phyloP scores from a whole-genome alignment of 2,797 vertebrate genomes.

The Eospalax fontanierii region DNA sequence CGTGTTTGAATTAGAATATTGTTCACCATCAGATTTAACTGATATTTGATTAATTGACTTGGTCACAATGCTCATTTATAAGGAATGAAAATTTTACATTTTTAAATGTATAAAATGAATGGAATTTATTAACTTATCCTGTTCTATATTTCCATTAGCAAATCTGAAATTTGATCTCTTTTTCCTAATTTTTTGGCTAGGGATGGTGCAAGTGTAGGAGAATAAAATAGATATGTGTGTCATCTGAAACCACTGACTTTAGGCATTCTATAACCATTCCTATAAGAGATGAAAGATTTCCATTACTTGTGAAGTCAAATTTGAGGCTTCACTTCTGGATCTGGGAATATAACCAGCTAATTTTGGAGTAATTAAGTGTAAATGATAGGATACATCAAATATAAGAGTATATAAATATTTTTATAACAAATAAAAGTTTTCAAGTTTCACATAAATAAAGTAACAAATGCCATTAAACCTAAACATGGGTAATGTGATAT shows the following conservation, averaged over 20 bases:
- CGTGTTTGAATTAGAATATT: neutral
- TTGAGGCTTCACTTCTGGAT: too few relatives aligned
- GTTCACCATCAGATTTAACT: neutral
- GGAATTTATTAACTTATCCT: neutral
- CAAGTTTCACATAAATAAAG: neutral
- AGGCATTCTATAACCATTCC: neutral
- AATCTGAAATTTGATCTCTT: neutral
- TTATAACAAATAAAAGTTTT: neutral
- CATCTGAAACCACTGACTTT: neutral
- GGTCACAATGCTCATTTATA: neutral
- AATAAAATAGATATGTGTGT: neutral
- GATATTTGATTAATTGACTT: neutral
- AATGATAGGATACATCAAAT: neutral
- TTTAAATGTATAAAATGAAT: neutral
- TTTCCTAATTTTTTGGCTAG: neutral
- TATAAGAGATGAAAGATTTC: neutral
- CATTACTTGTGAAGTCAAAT: neutral
- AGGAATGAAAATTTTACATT: slow-evolving; percentile 16
- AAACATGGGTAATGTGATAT: neutral
- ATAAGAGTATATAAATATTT: neutral
- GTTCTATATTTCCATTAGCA: neutral
- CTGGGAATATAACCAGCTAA: neutral
- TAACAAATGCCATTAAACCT: neutral
- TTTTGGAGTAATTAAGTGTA: neutral
- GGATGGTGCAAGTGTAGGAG: neutral